These are phyloP conservation scores for Dryoscopus gambensis DNA, from an alignment of 2,113 vertebrate genomes.

Conservation along the genomic window DNA sequence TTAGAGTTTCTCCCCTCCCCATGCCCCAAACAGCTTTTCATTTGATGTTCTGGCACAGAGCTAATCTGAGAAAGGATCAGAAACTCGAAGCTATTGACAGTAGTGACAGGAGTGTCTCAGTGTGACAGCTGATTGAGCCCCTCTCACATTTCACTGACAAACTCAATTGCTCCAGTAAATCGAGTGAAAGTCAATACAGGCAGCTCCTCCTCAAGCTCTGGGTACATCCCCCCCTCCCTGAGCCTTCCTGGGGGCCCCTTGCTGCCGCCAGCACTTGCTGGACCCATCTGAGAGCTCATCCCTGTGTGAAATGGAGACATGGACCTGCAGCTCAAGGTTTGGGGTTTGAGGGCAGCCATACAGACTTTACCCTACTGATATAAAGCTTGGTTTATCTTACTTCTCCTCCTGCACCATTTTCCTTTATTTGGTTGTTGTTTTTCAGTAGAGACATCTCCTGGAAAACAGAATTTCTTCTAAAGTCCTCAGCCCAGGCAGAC, in stretches of 20 bases:
- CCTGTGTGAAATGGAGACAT: neutral
- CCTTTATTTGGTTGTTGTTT: neutral
- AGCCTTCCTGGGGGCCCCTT: neutral
- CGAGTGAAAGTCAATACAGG: constrained; percentile 88
- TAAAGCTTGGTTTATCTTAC: neutral
- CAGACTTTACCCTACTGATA: neutral
- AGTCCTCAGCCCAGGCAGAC: neutral
- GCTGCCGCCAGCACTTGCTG: neutral
- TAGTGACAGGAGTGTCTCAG: constrained; percentile 74
- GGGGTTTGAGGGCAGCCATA: neutral
- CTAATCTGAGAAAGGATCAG: constrained; percentile 76
- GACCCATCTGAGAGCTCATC: neutral
- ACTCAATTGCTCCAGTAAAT: constrained; percentile 87
- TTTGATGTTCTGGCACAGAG: constrained; percentile 67
- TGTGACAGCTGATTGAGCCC: constrained; percentile 84
- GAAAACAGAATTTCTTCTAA: neutral
- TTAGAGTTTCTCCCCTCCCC: constrained; percentile 45
- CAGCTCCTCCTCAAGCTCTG: neutral
- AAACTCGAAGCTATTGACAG: constrained; percentile 74
- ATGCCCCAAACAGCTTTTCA: constrained; percentile 66
- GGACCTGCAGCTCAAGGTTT: neutral
- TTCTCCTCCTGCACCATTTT: neutral
- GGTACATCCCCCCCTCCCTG: neutral
- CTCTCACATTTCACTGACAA: constrained; percentile 87
- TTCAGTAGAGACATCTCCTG: neutral